Conservation (phyloP, 2,113 vertebrate genomes). For the Trichomycterus rosablanca region DNA sequence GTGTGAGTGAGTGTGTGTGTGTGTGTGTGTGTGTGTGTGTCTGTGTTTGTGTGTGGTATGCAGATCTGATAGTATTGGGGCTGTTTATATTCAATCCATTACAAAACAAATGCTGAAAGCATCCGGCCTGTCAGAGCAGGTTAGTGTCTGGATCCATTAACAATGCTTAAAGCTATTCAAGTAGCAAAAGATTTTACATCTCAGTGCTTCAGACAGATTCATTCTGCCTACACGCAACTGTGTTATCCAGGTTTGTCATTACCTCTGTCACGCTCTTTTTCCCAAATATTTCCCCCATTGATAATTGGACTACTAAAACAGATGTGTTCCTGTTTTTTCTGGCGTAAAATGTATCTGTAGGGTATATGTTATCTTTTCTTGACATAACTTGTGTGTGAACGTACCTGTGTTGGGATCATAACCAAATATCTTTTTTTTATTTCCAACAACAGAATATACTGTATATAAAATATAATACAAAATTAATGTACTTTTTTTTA, state of each 20-base stretch:
- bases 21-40: constrained; percentile 21
- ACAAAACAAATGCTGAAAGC: constrained; percentile 64
- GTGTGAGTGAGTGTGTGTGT: neutral
- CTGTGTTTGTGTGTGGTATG: constrained; percentile 13
- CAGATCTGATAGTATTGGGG: constrained; percentile 17
- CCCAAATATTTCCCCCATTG: neutral
- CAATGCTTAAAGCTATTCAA: constrained; percentile 59
- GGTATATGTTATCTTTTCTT: neutral
- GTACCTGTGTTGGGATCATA: no score
- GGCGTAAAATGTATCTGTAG: neutral
- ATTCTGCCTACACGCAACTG: constrained; percentile 44
- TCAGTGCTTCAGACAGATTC: constrained; percentile 48
- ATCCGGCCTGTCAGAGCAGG: constrained; percentile 51
- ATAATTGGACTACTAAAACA: constrained; percentile 17
- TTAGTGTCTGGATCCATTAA: constrained; percentile 60
- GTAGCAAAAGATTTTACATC: constrained; percentile 59
- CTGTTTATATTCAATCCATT: constrained; percentile 52
- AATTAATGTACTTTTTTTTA: no score
- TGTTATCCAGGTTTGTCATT: constrained; percentile 50
- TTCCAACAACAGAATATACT: no score
- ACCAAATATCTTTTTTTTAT: no score
- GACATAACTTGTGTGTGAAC: no score
- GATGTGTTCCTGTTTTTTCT: neutral
- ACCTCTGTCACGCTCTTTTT: constrained; percentile 4
- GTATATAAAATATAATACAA: no score